phyloP scores from a whole-genome alignment of 1,140 invertebrate species.

The Drosophila miranda region DNA sequence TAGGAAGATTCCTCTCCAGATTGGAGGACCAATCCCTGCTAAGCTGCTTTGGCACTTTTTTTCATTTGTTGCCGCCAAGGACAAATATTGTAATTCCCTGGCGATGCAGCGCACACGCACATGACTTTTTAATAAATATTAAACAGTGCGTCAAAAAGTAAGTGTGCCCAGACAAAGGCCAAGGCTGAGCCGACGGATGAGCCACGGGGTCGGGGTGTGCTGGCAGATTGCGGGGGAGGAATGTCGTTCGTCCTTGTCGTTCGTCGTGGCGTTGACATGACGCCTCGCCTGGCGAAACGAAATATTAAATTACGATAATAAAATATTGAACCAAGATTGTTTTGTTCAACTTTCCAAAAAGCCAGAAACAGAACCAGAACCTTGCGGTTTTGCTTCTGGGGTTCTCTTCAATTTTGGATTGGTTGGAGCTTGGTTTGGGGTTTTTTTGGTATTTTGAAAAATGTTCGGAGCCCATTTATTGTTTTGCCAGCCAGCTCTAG shows the following conservation, averaged over 20 bases:
- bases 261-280: constrained; percentile 24
- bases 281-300: constrained; percentile 39
- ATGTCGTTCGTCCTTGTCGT: no score
- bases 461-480: constrained; percentile 69
- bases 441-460: constrained; percentile 61
- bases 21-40: constrained; percentile 43
- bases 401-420: not conserved
- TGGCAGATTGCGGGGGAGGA: no score
- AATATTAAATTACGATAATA: constrained; percentile 76
- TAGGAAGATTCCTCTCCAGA: constrained; percentile 11
- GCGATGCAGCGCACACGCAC: constrained; percentile 71
- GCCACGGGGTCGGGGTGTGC: no score
- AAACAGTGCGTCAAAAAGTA: constrained; percentile 66
- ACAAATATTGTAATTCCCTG: constrained; percentile 61
- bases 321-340: constrained; percentile 76
- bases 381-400: constrained; percentile 43
- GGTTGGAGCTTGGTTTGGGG: not conserved
- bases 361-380: not conserved
- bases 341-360: constrained; percentile 52
- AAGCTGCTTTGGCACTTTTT: constrained; percentile 38
- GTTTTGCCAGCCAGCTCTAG: constrained; percentile 43
- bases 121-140: constrained; percentile 80
- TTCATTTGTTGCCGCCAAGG: constrained; percentile 25
- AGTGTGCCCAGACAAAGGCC: constrained; percentile 19
- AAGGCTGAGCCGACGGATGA: not conserved